phyloP scores from a whole-genome alignment of 2,113 vertebrate species.

The Dolichallabes microphthalmus region DNA sequence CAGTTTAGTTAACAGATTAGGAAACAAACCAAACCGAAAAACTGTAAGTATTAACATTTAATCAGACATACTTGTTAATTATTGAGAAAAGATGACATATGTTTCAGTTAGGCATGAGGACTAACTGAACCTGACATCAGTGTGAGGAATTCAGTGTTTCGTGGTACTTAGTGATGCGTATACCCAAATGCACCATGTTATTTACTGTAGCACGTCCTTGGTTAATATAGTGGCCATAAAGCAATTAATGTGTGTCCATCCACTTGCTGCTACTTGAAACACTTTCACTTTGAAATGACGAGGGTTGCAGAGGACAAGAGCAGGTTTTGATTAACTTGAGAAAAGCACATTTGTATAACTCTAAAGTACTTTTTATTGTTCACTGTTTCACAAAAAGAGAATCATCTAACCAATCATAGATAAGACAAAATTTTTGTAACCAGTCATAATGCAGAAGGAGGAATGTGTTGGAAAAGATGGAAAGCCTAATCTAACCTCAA shows the following conservation, averaged over 20 bases:
- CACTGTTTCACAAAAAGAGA: no score
- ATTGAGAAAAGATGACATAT: neutral
- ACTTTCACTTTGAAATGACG: no score
- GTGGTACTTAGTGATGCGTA: neutral
- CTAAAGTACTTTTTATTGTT: neutral
- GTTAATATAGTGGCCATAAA: neutral
- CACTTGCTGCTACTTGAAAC: neutral
- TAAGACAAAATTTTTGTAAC: no score
- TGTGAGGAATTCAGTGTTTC: neutral
- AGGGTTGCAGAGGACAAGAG: neutral
- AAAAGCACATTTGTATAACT: neutral
- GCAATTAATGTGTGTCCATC: neutral
- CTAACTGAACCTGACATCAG: neutral
- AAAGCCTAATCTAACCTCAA: no score
- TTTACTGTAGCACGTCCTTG: neutral
- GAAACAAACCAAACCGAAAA: neutral
- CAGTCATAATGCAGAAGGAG: no score
- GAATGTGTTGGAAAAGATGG: no score
- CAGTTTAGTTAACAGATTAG: neutral
- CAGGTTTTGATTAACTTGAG: neutral
- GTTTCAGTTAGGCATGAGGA: neutral
- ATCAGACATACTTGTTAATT: neutral
- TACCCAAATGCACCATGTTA: neutral
- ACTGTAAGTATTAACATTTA: neutral
- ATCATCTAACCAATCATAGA: no score